Conservation (phyloP, 2,888 invertebrate genomes). For the Pycnomerus fuliginosus region DNA sequence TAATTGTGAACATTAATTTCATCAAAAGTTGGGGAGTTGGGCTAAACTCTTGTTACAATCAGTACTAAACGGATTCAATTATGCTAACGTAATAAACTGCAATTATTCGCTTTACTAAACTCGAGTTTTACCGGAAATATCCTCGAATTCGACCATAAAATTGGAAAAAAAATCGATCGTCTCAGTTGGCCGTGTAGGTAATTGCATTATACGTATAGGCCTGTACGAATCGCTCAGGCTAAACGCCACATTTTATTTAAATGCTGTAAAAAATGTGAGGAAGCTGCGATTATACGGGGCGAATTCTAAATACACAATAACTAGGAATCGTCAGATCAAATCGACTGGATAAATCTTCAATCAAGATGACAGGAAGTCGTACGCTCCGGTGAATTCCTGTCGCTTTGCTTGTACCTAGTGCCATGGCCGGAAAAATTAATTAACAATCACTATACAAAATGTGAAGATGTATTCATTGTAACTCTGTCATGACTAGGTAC, state of each 20-base stretch:
- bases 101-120: conserved; percentile 8
- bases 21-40: conserved; percentile 25
- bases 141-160: conserved; percentile 3
- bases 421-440: conserved; percentile 15
- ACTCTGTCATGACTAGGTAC: too few species aligned
- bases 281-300: too few species aligned
- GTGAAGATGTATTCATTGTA: too few species aligned
- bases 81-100: conserved; percentile 16
- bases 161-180: conserved; percentile 1
- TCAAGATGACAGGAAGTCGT: conserved; percentile 37
- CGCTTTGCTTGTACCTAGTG: conserved; percentile 31
- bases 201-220: conserved; percentile 5
- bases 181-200: conserved; percentile 8
- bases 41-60: conserved; percentile 22
- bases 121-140: neutral
- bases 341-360: conserved; percentile 34
- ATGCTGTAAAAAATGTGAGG: too few species aligned
- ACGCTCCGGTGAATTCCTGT: too few species aligned
- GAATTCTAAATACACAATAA: too few species aligned
- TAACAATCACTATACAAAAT: too few species aligned
- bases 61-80: conserved; percentile 22
- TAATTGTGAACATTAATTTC: conserved; percentile 33
- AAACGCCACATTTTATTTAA: conserved; percentile 3
- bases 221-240: conserved; percentile 2
- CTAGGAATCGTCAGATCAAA: too few species aligned